Evolutionary conservation across 1,140 invertebrate genomes (phyloP), one percentile per base, ranked within the genome.

Genomic region (Pseudoatta argentina): DNA sequence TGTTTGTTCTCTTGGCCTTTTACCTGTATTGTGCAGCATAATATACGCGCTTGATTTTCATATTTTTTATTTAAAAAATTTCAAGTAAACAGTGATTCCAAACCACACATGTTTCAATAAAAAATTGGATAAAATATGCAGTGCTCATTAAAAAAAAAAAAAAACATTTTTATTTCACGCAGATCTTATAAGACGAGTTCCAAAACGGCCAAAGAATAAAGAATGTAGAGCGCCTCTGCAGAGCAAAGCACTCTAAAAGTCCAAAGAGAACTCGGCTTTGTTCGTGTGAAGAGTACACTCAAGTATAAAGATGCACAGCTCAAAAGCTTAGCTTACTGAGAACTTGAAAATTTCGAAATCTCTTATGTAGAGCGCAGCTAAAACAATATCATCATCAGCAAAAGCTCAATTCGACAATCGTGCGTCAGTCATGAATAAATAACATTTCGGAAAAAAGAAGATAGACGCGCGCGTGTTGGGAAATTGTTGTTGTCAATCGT

Each of bases 241-340:
- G 57, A 73, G 44, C 79, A 21, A 44, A 73, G 39, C 39, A 61
- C 79, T 27, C 53, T 12, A 21, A 57, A 10, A 59, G 14, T 48
- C 44, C 39, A 16, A 55, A 48, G 67, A 61, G 18, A 82, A 53
- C 67, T 30, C 21, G 8, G 78, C 51, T 72, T 81, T 81, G 78
- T 73, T 7, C 24, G 69, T 5, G 34, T 18, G 27, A 7, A 51
- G 44, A 82, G 67, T 53, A 82, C 39, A 30, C 69, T 82, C 27
- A 39, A 53, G 39, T 30, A 55, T 61, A 72, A 82, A 82, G 69
- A 61, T 48, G 57, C 24, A 73, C 48, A 39, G n/a, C 18, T 5
- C 78, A 27, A 44, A 39, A 55, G 64, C 77, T 79, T 64, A 5
- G 6, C 66, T 82, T 59, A 51, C 79, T 6, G 67, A 51, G 53